Evolutionary conservation across 1,140 invertebrate species (phyloP).

Genomic region (Zaprionus tsacasi): DNA sequence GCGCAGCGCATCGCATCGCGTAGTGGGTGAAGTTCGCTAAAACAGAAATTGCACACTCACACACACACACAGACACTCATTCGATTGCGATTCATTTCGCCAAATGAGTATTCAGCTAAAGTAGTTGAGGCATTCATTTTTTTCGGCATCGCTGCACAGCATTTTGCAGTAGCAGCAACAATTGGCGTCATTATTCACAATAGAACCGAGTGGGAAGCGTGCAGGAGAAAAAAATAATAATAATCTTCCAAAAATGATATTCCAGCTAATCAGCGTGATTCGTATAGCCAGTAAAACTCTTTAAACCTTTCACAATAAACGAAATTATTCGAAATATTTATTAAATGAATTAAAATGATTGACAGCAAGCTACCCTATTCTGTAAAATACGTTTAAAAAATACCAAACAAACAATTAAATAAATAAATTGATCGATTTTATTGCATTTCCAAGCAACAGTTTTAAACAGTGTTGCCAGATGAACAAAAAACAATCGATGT

Average conservation of each 20-base stretch:
- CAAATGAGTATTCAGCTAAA: conserved; percentile 54
- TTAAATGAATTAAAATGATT: background rate
- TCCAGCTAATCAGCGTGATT: conserved; percentile 5
- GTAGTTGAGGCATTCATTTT: conserved; percentile 51
- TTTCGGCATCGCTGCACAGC: conserved; percentile 63
- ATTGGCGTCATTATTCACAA: conserved; percentile 40
- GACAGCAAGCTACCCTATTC: background rate
- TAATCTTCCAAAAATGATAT: background rate
- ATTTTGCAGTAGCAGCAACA: conserved; percentile 37
- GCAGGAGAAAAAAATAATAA: background rate
- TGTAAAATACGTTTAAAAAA: background rate
- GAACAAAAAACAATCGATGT: too few species aligned
- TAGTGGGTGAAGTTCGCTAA: conserved; percentile 2
- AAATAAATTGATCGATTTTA: too few species aligned
- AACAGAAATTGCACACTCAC: conserved; percentile 8
- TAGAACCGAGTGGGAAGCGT: background rate
- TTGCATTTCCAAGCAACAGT: too few species aligned
- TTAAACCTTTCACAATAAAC: background rate
- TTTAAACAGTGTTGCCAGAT: too few species aligned
- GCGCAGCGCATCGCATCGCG: background rate
- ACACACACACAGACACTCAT: conserved; percentile 12
- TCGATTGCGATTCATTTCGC: conserved; percentile 16
- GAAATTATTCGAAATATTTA: background rate
- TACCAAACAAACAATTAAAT: too few species aligned
- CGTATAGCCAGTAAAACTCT: background rate